These are phyloP conservation scores for Harlomillsia oculata DNA, from an alignment of 1,140 invertebrate genomes.

Conservation along the genomic window DNA sequence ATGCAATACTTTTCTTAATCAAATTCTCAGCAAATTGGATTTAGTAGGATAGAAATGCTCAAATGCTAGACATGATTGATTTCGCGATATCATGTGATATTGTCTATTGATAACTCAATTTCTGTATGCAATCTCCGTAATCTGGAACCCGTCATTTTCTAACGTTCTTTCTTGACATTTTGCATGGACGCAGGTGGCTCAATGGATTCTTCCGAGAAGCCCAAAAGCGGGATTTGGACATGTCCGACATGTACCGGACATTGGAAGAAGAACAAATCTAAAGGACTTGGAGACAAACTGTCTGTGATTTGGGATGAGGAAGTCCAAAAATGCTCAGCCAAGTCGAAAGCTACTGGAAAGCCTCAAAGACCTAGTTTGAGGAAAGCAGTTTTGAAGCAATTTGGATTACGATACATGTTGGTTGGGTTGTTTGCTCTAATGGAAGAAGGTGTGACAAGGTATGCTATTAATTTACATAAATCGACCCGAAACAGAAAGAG, in stretches of 20 bases:
- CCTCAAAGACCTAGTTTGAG: conserved; percentile 37
- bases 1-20: too few species aligned
- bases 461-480: too few species aligned
- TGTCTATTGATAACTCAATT: too few species aligned
- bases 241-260: conserved; percentile 37
- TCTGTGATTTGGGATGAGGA: conserved; percentile 41
- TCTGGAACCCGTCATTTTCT: too few species aligned
- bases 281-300: conserved; percentile 19
- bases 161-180: too few species aligned
- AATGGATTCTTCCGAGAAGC: conserved; percentile 33
- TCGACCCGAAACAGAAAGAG: too few species aligned
- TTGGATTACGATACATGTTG: conserved; percentile 40
- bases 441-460: conserved; percentile 41
- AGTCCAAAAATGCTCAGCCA: conserved; percentile 35
- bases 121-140: too few species aligned
- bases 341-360: conserved; percentile 4
- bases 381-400: conserved; percentile 38
- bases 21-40: too few species aligned
- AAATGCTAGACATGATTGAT: too few species aligned
- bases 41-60: too few species aligned
- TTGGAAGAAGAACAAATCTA: conserved; percentile 27
- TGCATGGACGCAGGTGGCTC: conserved; percentile 37
- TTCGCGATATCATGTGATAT: too few species aligned
- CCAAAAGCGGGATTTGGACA: conserved; percentile 37
- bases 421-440: conserved; percentile 41